phyloP scores from a whole-genome alignment of 2,888 invertebrate species.

The Zhengitettix transpicula region DNA sequence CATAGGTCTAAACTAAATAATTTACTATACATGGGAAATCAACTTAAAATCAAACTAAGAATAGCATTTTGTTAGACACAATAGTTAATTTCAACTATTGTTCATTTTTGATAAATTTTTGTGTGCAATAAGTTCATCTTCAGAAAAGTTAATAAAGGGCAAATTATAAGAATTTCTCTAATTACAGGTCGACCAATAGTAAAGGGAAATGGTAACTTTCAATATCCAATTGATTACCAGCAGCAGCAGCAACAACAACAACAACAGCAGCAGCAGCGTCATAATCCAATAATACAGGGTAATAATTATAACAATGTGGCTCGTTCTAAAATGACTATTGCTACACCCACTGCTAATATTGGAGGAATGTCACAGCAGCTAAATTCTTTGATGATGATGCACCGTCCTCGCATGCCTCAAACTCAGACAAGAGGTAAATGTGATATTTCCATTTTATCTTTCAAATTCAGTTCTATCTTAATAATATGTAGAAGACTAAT shows the following conservation, averaged over 20 bases:
- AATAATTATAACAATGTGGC: constrained; percentile 15
- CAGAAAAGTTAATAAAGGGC: no score
- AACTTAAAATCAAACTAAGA: no score
- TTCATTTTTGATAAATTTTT: no score
- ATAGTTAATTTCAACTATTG: no score
- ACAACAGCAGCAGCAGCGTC: constrained; percentile 24
- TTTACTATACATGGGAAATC: no score
- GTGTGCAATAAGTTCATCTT: no score
- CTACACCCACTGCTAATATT: constrained; percentile 15
- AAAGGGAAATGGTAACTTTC: constrained; percentile 31
- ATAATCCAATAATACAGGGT: constrained; percentile 16
- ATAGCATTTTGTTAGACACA: no score
- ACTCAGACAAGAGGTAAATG: no score
- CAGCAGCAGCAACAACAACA: constrained; percentile 18
- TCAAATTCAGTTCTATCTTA: no score
- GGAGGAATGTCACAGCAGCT: constrained; percentile 8
- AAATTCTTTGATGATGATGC: constrained; percentile 7
- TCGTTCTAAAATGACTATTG: constrained; percentile 24
- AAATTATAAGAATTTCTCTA: constrained; percentile 2
- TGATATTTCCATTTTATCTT: no score
- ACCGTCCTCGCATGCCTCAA: not conserved
- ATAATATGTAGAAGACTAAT: no score
- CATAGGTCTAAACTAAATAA: no score
- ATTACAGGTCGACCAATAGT: constrained; percentile 37
- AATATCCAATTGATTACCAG: constrained; percentile 9